A percentile compares a stretch with the other conserved stretches of the same genome.
Evolutionary conservation across 2,888 invertebrate species (phyloP).

Genomic region (Tyria jacobaeae): DNA sequence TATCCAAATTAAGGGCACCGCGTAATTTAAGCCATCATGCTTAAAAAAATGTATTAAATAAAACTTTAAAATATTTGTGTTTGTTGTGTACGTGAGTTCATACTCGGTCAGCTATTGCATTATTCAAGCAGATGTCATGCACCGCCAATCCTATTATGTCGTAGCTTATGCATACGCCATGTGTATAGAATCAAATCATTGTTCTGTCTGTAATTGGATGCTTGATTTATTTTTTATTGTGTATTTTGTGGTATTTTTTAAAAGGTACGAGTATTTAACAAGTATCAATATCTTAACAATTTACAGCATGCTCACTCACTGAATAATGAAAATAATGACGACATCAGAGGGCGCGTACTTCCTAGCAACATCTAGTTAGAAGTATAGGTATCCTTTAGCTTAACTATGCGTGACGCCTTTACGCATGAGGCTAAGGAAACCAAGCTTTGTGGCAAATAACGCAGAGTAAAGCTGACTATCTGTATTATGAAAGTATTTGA

Average conservation of each 20-base stretch:
- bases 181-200: constrained; percentile 2
- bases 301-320: too few relatives aligned
- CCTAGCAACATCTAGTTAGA: too few relatives aligned
- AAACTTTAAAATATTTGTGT: not conserved
- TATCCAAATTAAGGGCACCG: too few relatives aligned
- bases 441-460: too few relatives aligned
- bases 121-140: constrained; percentile 6
- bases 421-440: too few relatives aligned
- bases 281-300: too few relatives aligned
- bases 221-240: not conserved
- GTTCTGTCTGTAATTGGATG: not conserved
- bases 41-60: not conserved
- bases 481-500: too few relatives aligned
- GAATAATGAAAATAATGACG: too few relatives aligned
- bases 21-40: not conserved
- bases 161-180: constrained; percentile 14
- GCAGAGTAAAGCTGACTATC: too few relatives aligned
- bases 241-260: not conserved
- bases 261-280: not conserved
- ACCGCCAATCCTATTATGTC: constrained; percentile 11
- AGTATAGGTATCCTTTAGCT: too few relatives aligned
- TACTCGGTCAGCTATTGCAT: constrained; percentile 3
- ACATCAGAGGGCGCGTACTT: too few relatives aligned
- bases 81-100: not conserved
- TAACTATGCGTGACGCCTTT: too few relatives aligned